Conservation (phyloP, 2,113 vertebrate genomes). For the Coryphaenoides rupestris region DNA sequence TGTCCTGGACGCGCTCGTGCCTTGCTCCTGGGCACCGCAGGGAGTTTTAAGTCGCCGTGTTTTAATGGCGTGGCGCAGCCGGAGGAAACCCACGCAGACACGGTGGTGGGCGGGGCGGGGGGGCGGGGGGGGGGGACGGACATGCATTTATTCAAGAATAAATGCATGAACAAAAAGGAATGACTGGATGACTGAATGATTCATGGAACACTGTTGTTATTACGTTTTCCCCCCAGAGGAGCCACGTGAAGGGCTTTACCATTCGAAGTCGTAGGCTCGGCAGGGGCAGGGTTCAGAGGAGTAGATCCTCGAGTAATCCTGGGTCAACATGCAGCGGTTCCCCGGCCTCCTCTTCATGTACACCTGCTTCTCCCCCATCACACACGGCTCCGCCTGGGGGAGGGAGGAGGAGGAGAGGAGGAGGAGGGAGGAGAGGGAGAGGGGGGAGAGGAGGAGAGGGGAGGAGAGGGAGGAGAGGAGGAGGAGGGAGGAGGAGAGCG, state of each 20-base stretch:
- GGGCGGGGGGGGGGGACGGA: too few species aligned
- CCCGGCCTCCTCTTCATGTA: constrained; percentile 90
- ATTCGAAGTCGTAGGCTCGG: constrained; percentile 89
- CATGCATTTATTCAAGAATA: too few species aligned
- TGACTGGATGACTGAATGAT: too few species aligned
- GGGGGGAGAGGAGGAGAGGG: neutral
- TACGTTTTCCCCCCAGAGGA: neutral
- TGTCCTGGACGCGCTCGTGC: too few species aligned
- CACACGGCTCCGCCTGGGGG: constrained; percentile 85
- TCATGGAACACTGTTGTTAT: too few species aligned
- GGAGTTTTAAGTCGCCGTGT: too few species aligned
- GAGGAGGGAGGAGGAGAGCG: constrained; percentile 7
- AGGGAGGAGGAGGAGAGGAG: neutral
- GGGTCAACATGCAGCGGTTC: constrained; percentile 81
- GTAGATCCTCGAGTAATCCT: constrained; percentile 81
- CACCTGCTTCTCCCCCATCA: constrained; percentile 94
- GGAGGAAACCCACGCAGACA: too few species aligned
- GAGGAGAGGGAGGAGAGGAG: neutral
- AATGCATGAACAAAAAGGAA: too few species aligned
- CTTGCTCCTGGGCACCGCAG: too few species aligned
- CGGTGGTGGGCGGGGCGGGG: too few species aligned
- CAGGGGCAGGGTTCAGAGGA: constrained; percentile 89
- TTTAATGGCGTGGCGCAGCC: too few species aligned
- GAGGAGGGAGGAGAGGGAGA: neutral
- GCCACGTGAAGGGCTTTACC: constrained; percentile 68